These are phyloP conservation scores for Oplegnathus fasciatus DNA, from an alignment of 2,113 vertebrate species.

Conservation along the genomic window DNA sequence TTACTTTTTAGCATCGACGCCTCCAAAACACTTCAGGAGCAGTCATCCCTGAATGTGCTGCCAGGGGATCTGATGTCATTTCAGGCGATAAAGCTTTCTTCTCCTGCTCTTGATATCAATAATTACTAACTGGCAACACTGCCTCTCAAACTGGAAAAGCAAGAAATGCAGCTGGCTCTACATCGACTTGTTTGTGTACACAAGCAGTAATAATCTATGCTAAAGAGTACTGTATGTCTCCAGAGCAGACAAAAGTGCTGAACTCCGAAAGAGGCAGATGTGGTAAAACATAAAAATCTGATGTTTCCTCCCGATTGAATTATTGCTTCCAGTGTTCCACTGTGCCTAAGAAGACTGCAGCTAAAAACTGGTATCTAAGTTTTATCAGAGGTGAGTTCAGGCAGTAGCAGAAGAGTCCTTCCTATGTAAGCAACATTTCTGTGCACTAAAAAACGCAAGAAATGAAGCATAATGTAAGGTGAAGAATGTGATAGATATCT, in stretches of 20 bases:
- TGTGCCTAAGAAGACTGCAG: not conserved
- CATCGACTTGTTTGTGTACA: not conserved
- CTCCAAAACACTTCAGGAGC: constrained; percentile 19
- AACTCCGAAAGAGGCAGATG: not conserved
- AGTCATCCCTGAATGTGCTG: constrained; percentile 12
- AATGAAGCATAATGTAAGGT: not conserved
- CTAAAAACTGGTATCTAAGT: not conserved
- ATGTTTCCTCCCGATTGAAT: constrained; percentile 14
- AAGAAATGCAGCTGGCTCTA: not conserved
- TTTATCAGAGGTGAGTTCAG: not conserved
- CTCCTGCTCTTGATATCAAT: constrained; percentile 38
- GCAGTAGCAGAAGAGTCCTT: not conserved
- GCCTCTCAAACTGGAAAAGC: constrained; percentile 10
- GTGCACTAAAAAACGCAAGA: not conserved
- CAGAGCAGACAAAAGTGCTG: not conserved
- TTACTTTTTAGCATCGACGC: constrained; percentile 12
- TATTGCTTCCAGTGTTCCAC: not conserved
- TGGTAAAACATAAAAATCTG: not conserved
- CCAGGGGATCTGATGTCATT: constrained; percentile 24
- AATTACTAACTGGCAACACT: constrained; percentile 34
- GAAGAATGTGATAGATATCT: not conserved
- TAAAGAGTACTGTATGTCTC: not conserved
- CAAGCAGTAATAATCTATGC: no score
- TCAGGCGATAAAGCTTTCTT: constrained; percentile 14
- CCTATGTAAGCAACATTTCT: not conserved